Evolutionary conservation across 2,888 invertebrate species (phyloP).

Genomic region (Hyles lineata): DNA sequence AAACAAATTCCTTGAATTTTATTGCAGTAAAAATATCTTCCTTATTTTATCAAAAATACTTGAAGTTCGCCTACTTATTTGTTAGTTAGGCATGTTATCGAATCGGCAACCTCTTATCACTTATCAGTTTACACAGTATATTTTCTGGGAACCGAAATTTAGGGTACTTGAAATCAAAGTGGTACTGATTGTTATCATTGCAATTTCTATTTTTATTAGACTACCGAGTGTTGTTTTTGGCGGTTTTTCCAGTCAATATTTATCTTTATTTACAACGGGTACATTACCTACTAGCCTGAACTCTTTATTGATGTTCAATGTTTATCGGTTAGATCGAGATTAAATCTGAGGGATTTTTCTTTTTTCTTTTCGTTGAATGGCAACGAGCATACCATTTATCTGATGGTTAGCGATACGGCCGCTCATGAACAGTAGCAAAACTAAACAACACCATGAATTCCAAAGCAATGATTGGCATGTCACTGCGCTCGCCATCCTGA

Average conservation of each 20-base stretch:
- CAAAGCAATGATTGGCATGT: no score
- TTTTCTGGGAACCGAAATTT: slow-evolving; percentile 9
- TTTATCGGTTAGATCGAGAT: background rate
- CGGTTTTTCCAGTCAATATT: background rate
- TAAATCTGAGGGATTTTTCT: no score
- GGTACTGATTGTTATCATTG: slow-evolving; percentile 9
- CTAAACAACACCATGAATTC: no score
- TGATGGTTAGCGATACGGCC: no score
- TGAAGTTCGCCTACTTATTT: slow-evolving; percentile 17
- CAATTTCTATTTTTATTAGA: slow-evolving; percentile 4
- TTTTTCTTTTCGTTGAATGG: no score
- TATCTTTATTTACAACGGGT: background rate
- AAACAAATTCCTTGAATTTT: no score
- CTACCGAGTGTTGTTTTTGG: background rate
- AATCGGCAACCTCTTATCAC: background rate
- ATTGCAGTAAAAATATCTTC: background rate
- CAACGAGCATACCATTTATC: no score
- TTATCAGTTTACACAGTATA: background rate
- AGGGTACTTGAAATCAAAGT: slow-evolving; percentile 23
- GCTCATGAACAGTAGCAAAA: no score
- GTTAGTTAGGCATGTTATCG: slow-evolving; percentile 13
- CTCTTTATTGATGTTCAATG: background rate
- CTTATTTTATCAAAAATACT: slow-evolving; percentile 7
- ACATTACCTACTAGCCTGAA: background rate
- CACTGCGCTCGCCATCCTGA: no score